phyloP scores from a whole-genome alignment of 2,888 invertebrate species.

The Cephalotes varians region DNA sequence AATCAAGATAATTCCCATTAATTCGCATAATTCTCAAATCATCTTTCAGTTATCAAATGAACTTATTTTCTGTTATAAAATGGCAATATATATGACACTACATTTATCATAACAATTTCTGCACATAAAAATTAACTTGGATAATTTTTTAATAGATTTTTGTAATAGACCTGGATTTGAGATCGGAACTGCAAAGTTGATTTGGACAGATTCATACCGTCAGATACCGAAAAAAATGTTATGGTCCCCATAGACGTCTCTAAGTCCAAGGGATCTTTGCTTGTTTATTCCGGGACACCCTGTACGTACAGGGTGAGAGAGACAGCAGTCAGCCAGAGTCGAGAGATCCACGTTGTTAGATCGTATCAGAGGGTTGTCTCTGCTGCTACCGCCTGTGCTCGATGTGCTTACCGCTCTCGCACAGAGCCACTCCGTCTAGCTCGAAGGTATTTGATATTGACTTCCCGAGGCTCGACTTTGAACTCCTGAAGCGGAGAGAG shows the following conservation, averaged over 20 bases:
- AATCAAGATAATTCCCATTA: not conserved
- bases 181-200: not conserved
- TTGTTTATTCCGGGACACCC: slow-evolving; percentile 8
- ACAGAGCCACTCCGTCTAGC: slow-evolving; percentile 80
- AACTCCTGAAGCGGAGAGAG: slow-evolving; percentile 72
- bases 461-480: slow-evolving; percentile 84
- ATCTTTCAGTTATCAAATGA: not conserved
- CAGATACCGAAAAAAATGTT: not conserved
- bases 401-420: slow-evolving; percentile 71
- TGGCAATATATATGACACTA: not conserved
- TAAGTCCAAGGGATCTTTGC: not conserved
- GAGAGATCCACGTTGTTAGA: slow-evolving; percentile 69
- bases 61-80: not conserved
- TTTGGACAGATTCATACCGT: not conserved
- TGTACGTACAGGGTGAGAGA: slow-evolving; percentile 35
- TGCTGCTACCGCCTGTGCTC: slow-evolving; percentile 68
- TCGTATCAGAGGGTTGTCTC: slow-evolving; percentile 77
- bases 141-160: not conserved
- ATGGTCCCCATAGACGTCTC: not conserved
- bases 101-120: not conserved
- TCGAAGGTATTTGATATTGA: slow-evolving; percentile 86
- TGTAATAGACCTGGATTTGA: not conserved
- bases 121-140: not conserved
- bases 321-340: slow-evolving; percentile 48
- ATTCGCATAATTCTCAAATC: not conserved